Evolutionary conservation across 2,113 vertebrate genomes (phyloP), one percentile per base, ranked within the genome.

Genomic region (Caracal caracal): DNA sequence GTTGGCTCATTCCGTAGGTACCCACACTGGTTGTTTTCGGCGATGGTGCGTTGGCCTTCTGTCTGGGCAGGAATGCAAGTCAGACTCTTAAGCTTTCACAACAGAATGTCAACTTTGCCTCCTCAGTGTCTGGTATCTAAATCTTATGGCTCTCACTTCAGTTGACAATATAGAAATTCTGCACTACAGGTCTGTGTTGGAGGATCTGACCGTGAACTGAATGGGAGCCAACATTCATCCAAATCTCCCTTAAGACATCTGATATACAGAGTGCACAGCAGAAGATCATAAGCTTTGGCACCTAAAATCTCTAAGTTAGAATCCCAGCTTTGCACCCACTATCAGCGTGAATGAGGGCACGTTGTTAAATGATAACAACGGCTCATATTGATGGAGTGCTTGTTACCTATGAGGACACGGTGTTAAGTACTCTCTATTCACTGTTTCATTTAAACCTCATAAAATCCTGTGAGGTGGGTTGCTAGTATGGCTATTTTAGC

Each of bases 141-240:
- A 81, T 90, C 88, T 94, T 89, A 94, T 0, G 37, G 63, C 76
- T 94, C 56, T 95, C 56, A 88, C 68, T 95, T 96, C 91, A 90
- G 20, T 79, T 6, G 6, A 83, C 68, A 70, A 35, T 87, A 19
- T 12, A 95, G 70, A 95, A 95, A 95, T 51, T 79, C 90, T 88
- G 56, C 75, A 33, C 73, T 33, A n/a, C 17, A 70, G 53, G 30
- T 68, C 30, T 10, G 0, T 70, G 80, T 86, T 78, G 91, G 35
- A 94, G 90, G 95, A 96, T 95, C 91, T 93, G 79, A 96, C 86
- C 92, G 73, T 95, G 90, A 95, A 87, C 61, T 95, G 96, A 94
- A 90, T 16, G 63, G 37, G 84, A 94, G 73, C 94, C 87, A 97
- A 73, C 10, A 56, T 96, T 78, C 83, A 92, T 92, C 80, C 30